These are phyloP conservation scores for Temnothorax ravouxi DNA, from an alignment of 2,888 invertebrate genomes.

Conservation along the genomic window DNA sequence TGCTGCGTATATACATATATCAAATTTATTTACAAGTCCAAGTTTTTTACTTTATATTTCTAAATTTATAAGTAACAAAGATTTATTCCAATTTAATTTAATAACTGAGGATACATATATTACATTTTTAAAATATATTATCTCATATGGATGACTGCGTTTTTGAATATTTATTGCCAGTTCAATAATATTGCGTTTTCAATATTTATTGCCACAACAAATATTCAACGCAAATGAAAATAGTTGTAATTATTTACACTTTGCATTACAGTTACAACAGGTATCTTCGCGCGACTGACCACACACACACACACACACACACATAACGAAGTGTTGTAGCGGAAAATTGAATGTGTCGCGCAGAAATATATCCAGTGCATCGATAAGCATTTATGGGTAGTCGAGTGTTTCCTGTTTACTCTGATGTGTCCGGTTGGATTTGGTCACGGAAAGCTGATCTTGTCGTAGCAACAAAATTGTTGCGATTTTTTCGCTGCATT, in stretches of 20 bases:
- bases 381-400: constrained; percentile 39
- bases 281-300: neutral
- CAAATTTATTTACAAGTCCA: neutral
- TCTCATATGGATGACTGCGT: neutral
- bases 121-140: neutral
- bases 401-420: constrained; percentile 39
- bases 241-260: constrained; percentile 1
- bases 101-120: neutral
- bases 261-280: constrained; percentile 7
- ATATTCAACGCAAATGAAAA: neutral
- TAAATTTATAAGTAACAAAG: neutral
- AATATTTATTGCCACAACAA: no score
- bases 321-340: constrained; percentile 14
- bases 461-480: constrained; percentile 33
- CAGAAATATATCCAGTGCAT: constrained; percentile 15
- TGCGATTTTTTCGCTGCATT: constrained; percentile 17
- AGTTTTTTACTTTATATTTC: neutral
- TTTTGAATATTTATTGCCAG: no score
- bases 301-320: no score
- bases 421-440: constrained; percentile 10
- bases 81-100: neutral
- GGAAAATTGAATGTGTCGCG: constrained; percentile 23
- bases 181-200: no score
- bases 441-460: constrained; percentile 41
- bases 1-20: no score